Percentiles rank a stretch among this genome's conserved stretches.
Evolutionary conservation across 2,113 vertebrate genomes (phyloP).

Genomic region (Leucopsar rothschildi): DNA sequence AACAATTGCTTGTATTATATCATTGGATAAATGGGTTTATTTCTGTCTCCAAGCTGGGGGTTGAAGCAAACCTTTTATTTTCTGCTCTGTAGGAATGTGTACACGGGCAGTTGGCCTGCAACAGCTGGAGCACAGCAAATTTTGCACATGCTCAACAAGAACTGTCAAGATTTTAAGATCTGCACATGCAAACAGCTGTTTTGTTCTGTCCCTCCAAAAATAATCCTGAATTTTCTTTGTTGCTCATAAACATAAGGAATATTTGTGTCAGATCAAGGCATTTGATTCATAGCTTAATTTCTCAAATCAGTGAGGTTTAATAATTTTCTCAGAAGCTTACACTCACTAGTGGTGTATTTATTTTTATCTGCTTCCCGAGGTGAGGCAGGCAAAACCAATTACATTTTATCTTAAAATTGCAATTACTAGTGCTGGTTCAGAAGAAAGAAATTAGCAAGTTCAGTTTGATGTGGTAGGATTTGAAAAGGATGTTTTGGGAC

Average conservation of each 20-base stretch:
- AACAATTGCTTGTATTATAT: not conserved
- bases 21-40: not conserved
- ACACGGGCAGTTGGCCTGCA: not conserved
- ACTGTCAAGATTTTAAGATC: not conserved
- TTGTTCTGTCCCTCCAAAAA: not conserved
- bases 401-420: not conserved
- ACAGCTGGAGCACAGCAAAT: not conserved
- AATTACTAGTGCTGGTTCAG: not conserved
- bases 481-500: not conserved
- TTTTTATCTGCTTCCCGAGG: not conserved
- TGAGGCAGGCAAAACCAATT: not conserved
- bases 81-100: not conserved
- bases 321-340: not conserved
- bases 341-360: not conserved
- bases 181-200: not conserved
- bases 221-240: not conserved
- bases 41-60: not conserved
- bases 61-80: slow-evolving; percentile 23
- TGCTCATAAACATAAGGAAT: not conserved
- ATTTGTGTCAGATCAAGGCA: not conserved
- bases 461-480: not conserved
- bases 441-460: not conserved
- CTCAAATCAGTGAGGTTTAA: not conserved
- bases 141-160: not conserved
- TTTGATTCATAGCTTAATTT: not conserved